Percentiles rank a stretch among this genome's conserved stretches.
These are phyloP conservation scores for Anagyrus pseudococci DNA, from an alignment of 2,888 invertebrate species.

Conservation along the genomic window DNA sequence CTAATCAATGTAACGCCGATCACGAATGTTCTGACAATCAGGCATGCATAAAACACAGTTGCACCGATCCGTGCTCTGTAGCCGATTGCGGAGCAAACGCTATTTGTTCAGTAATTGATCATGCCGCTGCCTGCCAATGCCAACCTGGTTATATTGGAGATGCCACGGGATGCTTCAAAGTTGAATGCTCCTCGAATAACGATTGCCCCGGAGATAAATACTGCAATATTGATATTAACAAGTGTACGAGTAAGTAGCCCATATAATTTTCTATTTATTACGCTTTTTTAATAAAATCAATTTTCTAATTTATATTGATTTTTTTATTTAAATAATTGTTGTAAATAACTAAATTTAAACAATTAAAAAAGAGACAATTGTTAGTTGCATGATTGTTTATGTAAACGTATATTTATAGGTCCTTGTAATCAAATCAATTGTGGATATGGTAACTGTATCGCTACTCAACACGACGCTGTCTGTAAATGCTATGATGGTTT, in stretches of 20 bases:
- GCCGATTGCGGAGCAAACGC: conserved; percentile 80
- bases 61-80: conserved; percentile 80
- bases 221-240: conserved; percentile 78
- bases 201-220: conserved; percentile 79
- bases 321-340: background rate
- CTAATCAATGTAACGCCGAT: conserved; percentile 78
- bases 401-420: conserved; percentile 62
- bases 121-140: conserved; percentile 77
- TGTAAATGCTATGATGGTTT: conserved; percentile 83
- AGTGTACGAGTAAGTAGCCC: conserved; percentile 73
- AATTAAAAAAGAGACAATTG: background rate
- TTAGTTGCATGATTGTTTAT: background rate
- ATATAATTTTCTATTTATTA: background rate
- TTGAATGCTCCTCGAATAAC: conserved; percentile 80
- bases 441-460: conserved; percentile 80
- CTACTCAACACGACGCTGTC: conserved; percentile 73
- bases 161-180: conserved; percentile 87
- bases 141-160: conserved; percentile 84
- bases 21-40: conserved; percentile 78
- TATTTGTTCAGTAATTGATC: conserved; percentile 75
- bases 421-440: conserved; percentile 82
- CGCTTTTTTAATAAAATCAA: background rate
- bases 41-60: conserved; percentile 78
- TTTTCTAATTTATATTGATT: background rate
- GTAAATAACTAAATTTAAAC: background rate